Evolutionary conservation across 2,797 vertebrate genomes (phyloP).

Genomic region (Gymnoscopelus braueri): DNA sequence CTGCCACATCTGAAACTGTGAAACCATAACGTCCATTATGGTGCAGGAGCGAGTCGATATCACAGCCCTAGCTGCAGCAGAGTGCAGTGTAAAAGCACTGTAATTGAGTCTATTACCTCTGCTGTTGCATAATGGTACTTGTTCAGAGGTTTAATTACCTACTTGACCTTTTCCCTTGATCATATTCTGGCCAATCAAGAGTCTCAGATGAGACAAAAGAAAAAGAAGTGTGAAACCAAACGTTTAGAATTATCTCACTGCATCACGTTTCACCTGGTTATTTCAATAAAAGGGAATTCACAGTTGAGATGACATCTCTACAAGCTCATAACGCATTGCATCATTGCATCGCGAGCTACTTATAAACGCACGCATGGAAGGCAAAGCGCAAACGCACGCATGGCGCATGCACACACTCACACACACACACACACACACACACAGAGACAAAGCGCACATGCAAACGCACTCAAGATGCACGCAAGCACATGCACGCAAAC

Average conservation of each 20-base stretch:
- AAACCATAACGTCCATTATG: constrained; percentile 39
- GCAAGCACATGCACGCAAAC: no score
- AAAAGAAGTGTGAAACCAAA: not conserved
- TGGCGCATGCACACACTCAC: no score
- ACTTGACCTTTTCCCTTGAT: constrained; percentile 9
- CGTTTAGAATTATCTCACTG: not conserved
- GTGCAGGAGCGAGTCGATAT: constrained; percentile 33
- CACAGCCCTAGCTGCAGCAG: constrained; percentile 3
- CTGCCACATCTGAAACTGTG: constrained; percentile 21
- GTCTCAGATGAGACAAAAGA: not conserved
- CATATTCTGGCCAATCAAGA: not conserved
- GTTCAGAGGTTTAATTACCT: constrained; percentile 5
- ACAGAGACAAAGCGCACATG: no score
- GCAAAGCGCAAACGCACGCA: no score
- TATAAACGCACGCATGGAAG: no score
- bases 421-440: no score
- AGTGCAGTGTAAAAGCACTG: constrained; percentile 11
- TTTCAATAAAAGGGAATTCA: no score
- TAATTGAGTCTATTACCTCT: not conserved
- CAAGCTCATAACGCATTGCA: no score
- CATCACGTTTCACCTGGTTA: no score
- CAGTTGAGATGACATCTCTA: no score
- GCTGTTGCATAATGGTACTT: not conserved
- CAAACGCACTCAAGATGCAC: no score
- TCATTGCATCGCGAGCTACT: no score